phyloP scores from a whole-genome alignment of 2,888 invertebrate genomes.

The Laothoe populi region DNA sequence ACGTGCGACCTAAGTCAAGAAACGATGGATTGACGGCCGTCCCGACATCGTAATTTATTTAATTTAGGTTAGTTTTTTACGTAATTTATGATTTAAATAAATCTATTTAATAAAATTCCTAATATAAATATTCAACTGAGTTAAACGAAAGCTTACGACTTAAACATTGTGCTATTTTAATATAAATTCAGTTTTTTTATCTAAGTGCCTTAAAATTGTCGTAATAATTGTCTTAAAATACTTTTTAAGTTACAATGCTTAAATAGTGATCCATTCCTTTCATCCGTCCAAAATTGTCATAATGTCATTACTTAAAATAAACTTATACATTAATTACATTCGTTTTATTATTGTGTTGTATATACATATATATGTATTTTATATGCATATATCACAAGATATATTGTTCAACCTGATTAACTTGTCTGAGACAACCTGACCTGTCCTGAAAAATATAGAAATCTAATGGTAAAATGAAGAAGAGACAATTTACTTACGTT shows the following conservation, averaged over 20 bases:
- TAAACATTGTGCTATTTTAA: slow-evolving; percentile 63
- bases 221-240: slow-evolving; percentile 56
- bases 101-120: slow-evolving; percentile 73
- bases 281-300: slow-evolving; percentile 75
- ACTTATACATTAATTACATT: slow-evolving; percentile 54
- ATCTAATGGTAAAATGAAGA: no score
- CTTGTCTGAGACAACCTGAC: no score
- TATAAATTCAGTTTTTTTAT: slow-evolving; percentile 62
- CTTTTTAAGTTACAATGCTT: slow-evolving; percentile 48
- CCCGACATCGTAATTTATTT: slow-evolving; percentile 85
- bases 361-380: background rate
- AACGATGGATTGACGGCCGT: slow-evolving; percentile 83
- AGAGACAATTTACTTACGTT: no score
- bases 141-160: slow-evolving; percentile 66
- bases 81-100: slow-evolving; percentile 79
- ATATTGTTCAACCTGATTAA: no score
- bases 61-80: slow-evolving; percentile 76
- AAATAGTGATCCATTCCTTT: slow-evolving; percentile 43
- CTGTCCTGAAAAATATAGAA: no score
- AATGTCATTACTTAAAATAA: slow-evolving; percentile 76
- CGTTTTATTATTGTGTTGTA: slow-evolving; percentile 42
- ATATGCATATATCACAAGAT: no score
- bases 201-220: slow-evolving; percentile 71
- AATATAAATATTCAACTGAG: slow-evolving; percentile 66
- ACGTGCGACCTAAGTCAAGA: slow-evolving; percentile 84